Evolutionary conservation across 2,797 vertebrate genomes (phyloP).

Genomic region (Lycodopsis pacificus): DNA sequence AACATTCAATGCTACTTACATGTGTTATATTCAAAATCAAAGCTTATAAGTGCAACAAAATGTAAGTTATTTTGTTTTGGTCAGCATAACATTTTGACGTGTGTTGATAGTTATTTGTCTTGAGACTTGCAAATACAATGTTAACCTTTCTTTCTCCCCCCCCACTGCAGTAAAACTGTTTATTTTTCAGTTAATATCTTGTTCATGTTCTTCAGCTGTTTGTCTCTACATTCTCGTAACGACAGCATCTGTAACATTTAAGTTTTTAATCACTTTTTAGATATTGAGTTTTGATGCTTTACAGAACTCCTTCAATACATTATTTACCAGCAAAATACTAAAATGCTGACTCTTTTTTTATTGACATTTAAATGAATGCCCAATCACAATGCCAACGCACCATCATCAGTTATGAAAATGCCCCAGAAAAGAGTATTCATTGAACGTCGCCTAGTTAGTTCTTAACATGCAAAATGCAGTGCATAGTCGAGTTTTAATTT

Average conservation of each 20-base stretch:
- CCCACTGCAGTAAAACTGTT: neutral
- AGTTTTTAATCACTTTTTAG: conserved; percentile 44
- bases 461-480: conserved; percentile 48
- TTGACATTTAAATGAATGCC: conserved; percentile 5
- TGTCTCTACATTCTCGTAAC: neutral
- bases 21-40: conserved; percentile 31
- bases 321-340: conserved; percentile 13
- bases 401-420: conserved; percentile 21
- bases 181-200: neutral
- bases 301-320: neutral
- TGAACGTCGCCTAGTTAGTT: conserved; percentile 71
- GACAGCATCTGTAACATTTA: conserved; percentile 35
- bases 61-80: conserved; percentile 54
- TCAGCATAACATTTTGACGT: conserved; percentile 56
- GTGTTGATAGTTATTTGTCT: conserved; percentile 32
- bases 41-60: conserved; percentile 30
- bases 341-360: neutral
- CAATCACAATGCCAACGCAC: conserved; percentile 47
- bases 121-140: conserved; percentile 46
- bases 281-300: conserved; percentile 18
- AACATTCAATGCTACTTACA: conserved; percentile 28
- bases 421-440: conserved; percentile 50
- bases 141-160: conserved; percentile 45
- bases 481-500: conserved; percentile 34
- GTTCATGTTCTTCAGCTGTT: conserved; percentile 18